phyloP scores from a whole-genome alignment of 2,113 vertebrate genomes.

The Pteruthius melanotis region DNA sequence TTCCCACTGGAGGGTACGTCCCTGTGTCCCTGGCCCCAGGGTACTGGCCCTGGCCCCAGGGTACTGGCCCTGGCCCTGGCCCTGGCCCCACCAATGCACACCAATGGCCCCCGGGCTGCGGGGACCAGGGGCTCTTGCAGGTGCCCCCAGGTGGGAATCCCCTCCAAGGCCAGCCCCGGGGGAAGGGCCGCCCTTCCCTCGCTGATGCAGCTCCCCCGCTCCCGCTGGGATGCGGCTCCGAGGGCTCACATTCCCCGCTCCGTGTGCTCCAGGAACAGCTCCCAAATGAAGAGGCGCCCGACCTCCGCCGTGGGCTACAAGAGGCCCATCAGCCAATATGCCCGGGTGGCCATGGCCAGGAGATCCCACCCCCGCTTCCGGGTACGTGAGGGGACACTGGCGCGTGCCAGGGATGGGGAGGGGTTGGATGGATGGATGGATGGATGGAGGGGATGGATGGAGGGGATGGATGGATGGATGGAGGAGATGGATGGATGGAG shows the following conservation, averaged over 20 bases:
- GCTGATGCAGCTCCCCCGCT: fast-evolving
- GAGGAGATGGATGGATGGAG: background rate
- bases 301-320: constrained; percentile 91
- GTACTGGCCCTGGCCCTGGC: background rate
- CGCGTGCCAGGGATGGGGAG: background rate
- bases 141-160: background rate
- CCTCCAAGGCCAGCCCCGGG: background rate
- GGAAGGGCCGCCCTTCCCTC: background rate
- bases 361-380: constrained; percentile 87
- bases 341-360: constrained; percentile 89
- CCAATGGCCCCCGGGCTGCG: fast-evolving
- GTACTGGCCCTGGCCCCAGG: too few species aligned
- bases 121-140: fast-evolving
- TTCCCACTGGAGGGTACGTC: constrained; percentile 78
- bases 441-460: background rate
- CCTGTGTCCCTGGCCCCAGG: background rate
- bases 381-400: constrained; percentile 61
- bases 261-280: constrained; percentile 54
- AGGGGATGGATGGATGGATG: background rate
- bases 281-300: constrained; percentile 84
- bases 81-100: fast-evolving
- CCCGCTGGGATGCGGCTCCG: fast-evolving
- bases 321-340: constrained; percentile 92
- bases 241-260: background rate
- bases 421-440: fast-evolving